A percentile compares a stretch with the other conserved stretches of the same genome.
phyloP scores from a whole-genome alignment of 2,888 invertebrate species.

The Diabrotica balteata region DNA sequence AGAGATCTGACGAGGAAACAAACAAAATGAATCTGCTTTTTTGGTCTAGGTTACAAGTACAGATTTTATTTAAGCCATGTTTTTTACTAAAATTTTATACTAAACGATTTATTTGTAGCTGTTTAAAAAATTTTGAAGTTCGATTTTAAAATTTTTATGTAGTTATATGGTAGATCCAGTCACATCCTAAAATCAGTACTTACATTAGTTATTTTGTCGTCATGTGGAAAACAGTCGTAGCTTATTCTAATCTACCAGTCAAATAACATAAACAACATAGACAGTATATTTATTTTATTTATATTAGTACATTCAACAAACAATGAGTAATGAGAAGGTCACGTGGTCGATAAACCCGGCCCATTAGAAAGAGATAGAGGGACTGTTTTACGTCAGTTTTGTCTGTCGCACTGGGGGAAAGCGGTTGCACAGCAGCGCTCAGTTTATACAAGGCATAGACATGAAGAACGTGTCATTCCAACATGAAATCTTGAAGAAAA shows the following conservation, averaged over 20 bases:
- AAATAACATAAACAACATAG: constrained; percentile 10
- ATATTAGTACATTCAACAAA: background rate
- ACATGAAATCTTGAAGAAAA: too few relatives aligned
- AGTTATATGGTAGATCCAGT: constrained; percentile 8
- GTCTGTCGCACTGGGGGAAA: too few relatives aligned
- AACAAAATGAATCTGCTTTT: background rate
- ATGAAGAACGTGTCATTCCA: too few relatives aligned
- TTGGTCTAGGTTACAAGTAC: constrained; percentile 9
- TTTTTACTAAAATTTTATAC: constrained; percentile 22
- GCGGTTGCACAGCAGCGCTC: too few relatives aligned
- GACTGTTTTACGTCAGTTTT: too few relatives aligned
- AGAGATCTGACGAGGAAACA: background rate
- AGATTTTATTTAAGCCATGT: constrained; percentile 16
- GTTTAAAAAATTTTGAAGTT: constrained; percentile 11
- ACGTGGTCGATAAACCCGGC: too few relatives aligned
- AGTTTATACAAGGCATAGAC: too few relatives aligned
- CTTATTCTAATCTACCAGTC: constrained; percentile 12
- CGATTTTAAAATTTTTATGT: constrained; percentile 11
- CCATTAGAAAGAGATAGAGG: too few relatives aligned
- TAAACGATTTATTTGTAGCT: constrained; percentile 19
- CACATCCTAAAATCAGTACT: constrained; percentile 22
- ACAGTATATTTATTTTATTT: constrained; percentile 12
- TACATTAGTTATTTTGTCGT: constrained; percentile 19
- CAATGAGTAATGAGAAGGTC: too few relatives aligned
- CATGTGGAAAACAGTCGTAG: constrained; percentile 11